Evolutionary conservation across 2,113 vertebrate species (phyloP).

Genomic region (Rhea pennata): DNA sequence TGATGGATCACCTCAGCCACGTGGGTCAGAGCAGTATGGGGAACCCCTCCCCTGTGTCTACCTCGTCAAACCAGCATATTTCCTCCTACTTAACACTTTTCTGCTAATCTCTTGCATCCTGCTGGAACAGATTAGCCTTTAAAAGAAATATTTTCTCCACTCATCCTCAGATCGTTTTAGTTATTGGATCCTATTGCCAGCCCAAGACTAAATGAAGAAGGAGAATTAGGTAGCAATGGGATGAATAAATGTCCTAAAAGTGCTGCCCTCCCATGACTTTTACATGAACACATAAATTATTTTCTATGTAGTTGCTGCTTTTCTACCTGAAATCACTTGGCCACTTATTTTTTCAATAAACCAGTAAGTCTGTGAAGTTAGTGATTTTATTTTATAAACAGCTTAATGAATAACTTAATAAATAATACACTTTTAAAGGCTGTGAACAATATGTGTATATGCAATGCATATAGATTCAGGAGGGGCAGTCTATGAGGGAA

Average conservation of each 20-base stretch:
- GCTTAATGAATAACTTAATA: not conserved
- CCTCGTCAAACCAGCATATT: conserved; percentile 47
- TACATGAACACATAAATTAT: not conserved
- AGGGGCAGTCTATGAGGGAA: not conserved
- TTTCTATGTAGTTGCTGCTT: not conserved
- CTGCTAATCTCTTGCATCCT: conserved; percentile 45
- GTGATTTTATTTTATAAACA: not conserved
- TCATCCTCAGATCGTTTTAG: not conserved
- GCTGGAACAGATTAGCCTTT: conserved; percentile 6
- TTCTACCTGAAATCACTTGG: not conserved
- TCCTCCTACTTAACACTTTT: conserved; percentile 46
- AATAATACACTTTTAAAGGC: not conserved
- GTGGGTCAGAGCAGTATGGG: not conserved
- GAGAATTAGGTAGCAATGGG: not conserved
- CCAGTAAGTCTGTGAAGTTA: not conserved
- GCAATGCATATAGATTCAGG: not conserved
- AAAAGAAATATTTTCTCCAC: not conserved
- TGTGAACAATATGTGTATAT: not conserved
- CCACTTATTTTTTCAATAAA: not conserved
- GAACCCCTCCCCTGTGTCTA: not conserved
- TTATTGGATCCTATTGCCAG: not conserved
- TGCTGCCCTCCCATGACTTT: not conserved
- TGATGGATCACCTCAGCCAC: not conserved
- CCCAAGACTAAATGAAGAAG: not conserved
- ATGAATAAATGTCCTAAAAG: not conserved